These are phyloP conservation scores for Lasioglossum leucozonium DNA, from an alignment of 2,888 invertebrate species.

Conservation along the genomic window DNA sequence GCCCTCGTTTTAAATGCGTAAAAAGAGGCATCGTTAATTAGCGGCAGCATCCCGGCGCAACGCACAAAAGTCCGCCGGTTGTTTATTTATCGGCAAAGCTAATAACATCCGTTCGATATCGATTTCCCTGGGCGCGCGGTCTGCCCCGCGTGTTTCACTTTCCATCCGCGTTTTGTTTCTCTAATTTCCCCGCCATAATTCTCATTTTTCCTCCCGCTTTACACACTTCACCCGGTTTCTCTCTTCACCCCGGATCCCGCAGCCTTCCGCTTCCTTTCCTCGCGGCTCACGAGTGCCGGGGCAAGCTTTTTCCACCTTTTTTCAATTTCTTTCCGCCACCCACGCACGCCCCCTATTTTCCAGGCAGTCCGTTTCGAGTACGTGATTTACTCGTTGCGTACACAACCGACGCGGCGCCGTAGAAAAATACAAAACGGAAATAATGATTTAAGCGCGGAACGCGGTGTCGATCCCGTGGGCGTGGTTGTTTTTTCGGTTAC, in stretches of 20 bases:
- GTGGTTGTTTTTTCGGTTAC: conserved; percentile 1
- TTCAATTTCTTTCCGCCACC: conserved; percentile 16
- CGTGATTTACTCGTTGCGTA: conserved; percentile 55
- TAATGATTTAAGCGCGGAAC: conserved; percentile 55
- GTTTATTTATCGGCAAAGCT: background rate
- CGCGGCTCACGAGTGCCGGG: background rate
- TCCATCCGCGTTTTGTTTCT: conserved; percentile 3
- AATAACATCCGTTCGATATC: background rate
- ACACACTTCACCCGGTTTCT: conserved; percentile 24
- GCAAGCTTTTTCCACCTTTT: background rate
- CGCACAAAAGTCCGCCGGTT: background rate
- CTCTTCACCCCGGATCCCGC: background rate
- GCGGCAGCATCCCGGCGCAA: background rate
- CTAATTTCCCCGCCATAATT: conserved; percentile 14
- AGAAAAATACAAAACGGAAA: conserved; percentile 38
- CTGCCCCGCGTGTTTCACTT: background rate
- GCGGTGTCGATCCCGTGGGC: background rate
- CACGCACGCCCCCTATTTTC: conserved; percentile 40
- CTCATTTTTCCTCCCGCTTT: background rate
- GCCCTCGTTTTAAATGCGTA: background rate
- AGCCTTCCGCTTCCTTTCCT: conserved; percentile 19
- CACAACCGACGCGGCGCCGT: background rate
- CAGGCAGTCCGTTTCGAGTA: conserved; percentile 40
- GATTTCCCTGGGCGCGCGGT: background rate
- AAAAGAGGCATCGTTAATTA: background rate